Conservation (phyloP, 1,140 invertebrate species). For the Magallana angulata region DNA sequence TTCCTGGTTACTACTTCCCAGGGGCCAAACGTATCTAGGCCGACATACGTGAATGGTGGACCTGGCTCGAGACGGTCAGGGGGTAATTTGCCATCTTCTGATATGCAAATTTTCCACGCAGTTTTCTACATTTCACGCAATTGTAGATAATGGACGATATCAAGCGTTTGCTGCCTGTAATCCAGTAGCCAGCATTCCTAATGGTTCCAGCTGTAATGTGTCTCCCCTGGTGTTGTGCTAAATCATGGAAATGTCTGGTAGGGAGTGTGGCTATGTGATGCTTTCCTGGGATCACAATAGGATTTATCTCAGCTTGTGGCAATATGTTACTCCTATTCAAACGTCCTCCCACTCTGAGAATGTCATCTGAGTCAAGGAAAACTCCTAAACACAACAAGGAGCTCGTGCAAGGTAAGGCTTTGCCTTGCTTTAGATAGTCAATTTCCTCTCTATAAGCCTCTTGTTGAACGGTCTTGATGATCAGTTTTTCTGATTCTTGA, state of each 20-base stretch:
- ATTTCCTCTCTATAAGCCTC: not conserved
- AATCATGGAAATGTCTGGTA: not conserved
- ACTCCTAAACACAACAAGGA: not conserved
- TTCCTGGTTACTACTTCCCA: constrained; percentile 33
- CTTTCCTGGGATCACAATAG: not conserved
- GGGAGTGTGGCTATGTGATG: not conserved
- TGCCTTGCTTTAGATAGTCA: not conserved
- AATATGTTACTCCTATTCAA: not conserved
- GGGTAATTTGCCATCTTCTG: constrained; percentile 53
- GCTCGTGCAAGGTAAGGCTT: not conserved
- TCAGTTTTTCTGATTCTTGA: not conserved
- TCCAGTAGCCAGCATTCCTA: not conserved
- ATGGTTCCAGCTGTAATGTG: not conserved
- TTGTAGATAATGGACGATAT: constrained; percentile 27
- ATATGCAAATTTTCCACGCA: not conserved
- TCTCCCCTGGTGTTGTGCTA: not conserved
- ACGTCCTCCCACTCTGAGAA: not conserved
- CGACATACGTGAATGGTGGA: constrained; percentile 14
- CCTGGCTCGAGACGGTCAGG: constrained; percentile 40
- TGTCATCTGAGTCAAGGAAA: not conserved
- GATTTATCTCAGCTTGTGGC: not conserved
- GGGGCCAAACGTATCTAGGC: constrained; percentile 50
- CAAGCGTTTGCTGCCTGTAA: not conserved
- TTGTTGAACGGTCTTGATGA: not conserved
- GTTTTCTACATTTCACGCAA: constrained; percentile 21